Evolutionary conservation across 2,113 vertebrate species (phyloP).

Genomic region (Acanthisitta chloris): DNA sequence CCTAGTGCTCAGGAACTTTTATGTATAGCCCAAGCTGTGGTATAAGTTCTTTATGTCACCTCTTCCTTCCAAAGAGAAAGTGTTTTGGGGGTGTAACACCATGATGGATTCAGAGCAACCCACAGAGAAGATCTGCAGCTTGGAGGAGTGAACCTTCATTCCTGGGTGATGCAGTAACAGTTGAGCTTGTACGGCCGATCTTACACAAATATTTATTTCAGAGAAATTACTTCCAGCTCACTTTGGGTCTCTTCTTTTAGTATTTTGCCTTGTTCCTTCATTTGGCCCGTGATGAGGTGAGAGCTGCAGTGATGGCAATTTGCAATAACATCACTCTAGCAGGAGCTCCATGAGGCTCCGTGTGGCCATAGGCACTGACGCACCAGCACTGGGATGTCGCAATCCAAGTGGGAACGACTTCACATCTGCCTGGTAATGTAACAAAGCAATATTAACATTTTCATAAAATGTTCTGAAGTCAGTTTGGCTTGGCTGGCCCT

Average conservation of each 20-base stretch:
- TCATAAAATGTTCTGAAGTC: constrained; percentile 32
- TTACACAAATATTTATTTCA: constrained; percentile 40
- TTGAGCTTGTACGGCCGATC: not conserved
- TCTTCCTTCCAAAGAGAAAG: not conserved
- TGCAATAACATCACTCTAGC: not conserved
- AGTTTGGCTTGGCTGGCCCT: constrained; percentile 22
- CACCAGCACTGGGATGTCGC: not conserved
- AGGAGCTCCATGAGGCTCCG: not conserved
- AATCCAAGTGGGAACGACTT: not conserved
- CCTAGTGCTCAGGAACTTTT: not conserved
- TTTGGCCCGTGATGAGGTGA: constrained; percentile 18
- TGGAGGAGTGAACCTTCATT: constrained; percentile 14
- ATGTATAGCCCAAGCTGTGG: not conserved
- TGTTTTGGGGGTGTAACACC: not conserved
- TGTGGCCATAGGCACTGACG: not conserved
- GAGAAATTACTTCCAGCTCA: constrained; percentile 43
- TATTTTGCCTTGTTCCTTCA: not conserved
- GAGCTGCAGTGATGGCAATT: not conserved
- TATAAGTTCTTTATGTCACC: not conserved
- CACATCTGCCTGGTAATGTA: constrained; percentile 12
- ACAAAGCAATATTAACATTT: constrained; percentile 47
- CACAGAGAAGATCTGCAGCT: not conserved
- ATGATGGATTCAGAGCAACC: not conserved
- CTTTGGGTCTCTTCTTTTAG: not conserved
- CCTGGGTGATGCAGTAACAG: constrained; percentile 7